A percentile compares a stretch with the other conserved stretches of the same genome.
Conservation (phyloP, 2,888 invertebrate genomes). For the Sinhomidia bicolor region DNA sequence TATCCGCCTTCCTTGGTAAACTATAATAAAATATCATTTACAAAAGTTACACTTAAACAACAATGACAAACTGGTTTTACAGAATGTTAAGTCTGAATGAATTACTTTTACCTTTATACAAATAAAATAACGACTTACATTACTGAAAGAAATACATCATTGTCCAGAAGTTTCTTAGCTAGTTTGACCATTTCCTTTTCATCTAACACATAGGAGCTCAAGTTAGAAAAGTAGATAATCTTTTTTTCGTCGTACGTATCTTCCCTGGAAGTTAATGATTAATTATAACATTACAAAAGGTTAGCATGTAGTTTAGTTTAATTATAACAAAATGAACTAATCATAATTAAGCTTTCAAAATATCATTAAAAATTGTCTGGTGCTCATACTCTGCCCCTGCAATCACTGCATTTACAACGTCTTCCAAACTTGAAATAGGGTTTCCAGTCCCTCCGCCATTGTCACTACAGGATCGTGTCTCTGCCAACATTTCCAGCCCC, state of each 20-base stretch:
- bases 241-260: slow-evolving; percentile 72
- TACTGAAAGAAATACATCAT: slow-evolving; percentile 61
- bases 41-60: background rate
- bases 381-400: slow-evolving; percentile 60
- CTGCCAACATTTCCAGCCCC: slow-evolving; percentile 4
- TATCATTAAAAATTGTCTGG: no score
- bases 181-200: slow-evolving; percentile 62
- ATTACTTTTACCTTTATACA: no score
- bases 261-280: no score
- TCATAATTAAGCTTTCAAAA: no score
- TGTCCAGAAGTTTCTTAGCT: slow-evolving; percentile 39
- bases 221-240: slow-evolving; percentile 72
- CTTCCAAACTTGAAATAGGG: slow-evolving; percentile 35
- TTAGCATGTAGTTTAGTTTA: no score
- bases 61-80: no score
- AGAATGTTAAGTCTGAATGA: no score
- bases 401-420: slow-evolving; percentile 51
- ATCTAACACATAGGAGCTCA: slow-evolving; percentile 50
- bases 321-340: no score
- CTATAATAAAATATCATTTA: slow-evolving; percentile 55
- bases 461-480: background rate
- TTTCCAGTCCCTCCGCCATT: background rate
- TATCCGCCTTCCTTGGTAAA: slow-evolving; percentile 54
- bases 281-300: no score
- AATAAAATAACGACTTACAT: slow-evolving; percentile 67